Conservation (phyloP, 2,888 invertebrate species). For the Platerodrilus igneus region DNA sequence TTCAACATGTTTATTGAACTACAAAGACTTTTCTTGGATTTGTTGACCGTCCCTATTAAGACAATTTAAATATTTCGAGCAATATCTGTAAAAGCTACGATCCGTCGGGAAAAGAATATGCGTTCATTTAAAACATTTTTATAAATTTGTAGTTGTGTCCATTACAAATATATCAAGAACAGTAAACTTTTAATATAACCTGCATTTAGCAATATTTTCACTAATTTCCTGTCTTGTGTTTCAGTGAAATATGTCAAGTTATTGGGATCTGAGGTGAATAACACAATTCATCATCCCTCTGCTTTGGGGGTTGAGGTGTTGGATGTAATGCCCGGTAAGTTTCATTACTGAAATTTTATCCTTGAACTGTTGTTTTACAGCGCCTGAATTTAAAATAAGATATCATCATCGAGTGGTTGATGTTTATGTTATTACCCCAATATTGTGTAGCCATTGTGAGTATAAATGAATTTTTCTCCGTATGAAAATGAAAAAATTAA, state of each 20-base stretch:
- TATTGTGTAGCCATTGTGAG: slow-evolving; percentile 55
- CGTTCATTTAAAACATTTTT: no score
- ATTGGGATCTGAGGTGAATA: slow-evolving; percentile 44
- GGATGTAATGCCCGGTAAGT: slow-evolving; percentile 25
- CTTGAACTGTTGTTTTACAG: slow-evolving; percentile 7
- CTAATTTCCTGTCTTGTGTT: no score
- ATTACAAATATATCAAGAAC: no score
- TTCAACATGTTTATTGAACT: no score
- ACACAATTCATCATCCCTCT: slow-evolving; percentile 46
- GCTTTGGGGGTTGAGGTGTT: slow-evolving; percentile 41
- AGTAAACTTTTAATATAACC: no score
- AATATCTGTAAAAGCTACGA: no score
- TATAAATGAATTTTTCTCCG: slow-evolving; percentile 28
- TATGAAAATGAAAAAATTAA: neutral
- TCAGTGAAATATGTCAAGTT: slow-evolving; percentile 45
- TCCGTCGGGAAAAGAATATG: no score
- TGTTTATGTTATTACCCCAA: slow-evolving; percentile 52
- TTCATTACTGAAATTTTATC: neutral
- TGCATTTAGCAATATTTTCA: no score
- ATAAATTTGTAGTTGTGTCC: no score
- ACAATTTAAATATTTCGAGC: no score
- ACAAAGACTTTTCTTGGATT: no score
- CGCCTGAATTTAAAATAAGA: slow-evolving; percentile 18
- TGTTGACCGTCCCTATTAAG: no score
- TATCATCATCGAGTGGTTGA: slow-evolving; percentile 48